Conservation (phyloP, 2,888 invertebrate species). For the Xanthorhoe designata region DNA sequence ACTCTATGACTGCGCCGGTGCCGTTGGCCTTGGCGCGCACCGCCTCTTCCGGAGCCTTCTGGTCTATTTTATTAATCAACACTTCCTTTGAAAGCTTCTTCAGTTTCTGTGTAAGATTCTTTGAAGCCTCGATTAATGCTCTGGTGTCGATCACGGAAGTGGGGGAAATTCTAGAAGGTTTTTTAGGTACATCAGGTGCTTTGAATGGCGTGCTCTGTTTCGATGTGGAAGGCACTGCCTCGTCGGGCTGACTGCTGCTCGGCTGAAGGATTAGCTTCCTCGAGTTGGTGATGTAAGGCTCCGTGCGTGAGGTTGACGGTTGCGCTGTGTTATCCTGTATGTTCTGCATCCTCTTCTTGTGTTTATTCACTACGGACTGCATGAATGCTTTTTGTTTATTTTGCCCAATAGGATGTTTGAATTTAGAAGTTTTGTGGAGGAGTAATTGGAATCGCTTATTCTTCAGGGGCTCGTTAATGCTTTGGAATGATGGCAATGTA, state of each 20-base stretch:
- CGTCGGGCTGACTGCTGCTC: constrained; percentile 66
- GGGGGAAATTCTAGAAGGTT: constrained; percentile 67
- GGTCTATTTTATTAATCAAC: constrained; percentile 88
- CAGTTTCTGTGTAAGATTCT: constrained; percentile 96
- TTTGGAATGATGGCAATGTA: constrained; percentile 77
- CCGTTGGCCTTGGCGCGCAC: constrained; percentile 74
- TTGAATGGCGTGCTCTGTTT: constrained; percentile 65
- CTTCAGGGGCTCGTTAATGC: constrained; percentile 78
- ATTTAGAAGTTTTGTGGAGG: constrained; percentile 81
- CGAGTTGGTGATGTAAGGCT: constrained; percentile 71
- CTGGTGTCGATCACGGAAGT: constrained; percentile 87
- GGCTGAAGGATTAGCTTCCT: constrained; percentile 71
- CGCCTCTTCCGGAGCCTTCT: constrained; percentile 77
- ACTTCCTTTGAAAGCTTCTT: constrained; percentile 96
- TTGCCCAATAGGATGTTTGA: constrained; percentile 79
- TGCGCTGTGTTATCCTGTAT: constrained; percentile 68
- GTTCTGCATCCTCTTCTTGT: constrained; percentile 78
- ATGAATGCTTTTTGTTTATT: constrained; percentile 82
- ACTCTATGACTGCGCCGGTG: constrained; percentile 93
- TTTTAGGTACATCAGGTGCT: constrained; percentile 73
- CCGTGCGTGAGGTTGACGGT: constrained; percentile 76
- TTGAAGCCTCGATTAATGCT: constrained; percentile 94
- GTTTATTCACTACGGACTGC: constrained; percentile 82
- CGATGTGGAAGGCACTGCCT: constrained; percentile 72
- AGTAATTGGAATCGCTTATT: constrained; percentile 82